Evolutionary conservation across 1,140 invertebrate genomes (phyloP), one percentile per base, ranked within the genome.

Genomic region (Hyles euphorbiae): DNA sequence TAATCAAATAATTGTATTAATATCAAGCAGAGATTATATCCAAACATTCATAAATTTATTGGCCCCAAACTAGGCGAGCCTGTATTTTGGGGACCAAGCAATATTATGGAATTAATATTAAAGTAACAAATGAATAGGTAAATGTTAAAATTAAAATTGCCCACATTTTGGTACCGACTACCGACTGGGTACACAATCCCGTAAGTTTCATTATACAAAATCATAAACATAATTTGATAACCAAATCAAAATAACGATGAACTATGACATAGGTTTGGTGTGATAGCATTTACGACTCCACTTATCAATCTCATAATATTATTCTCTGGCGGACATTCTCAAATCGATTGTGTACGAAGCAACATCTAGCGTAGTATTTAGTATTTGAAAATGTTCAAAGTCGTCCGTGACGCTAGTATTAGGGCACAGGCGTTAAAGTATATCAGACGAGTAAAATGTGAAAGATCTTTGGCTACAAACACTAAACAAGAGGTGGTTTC

Each of bases 331-430:
- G 33, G 47, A n/a, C 54, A 56, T 56, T 56, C 33, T 34, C 34
- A 34, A 34, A 56, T 34, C 33, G 33, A 48, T 56, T 48, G 54
- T 32, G 54, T 11, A 8, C 45, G 22, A 40, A 22, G 45, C 32
- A 22, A 34, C 11, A 56, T 48, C 45, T 36, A 22, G 12, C 46
- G 54, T 56, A 48, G 47, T 34, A 9, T 47, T 48, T 56, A 34
- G 33, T 58, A 22, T 22, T 22, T 60, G 44, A 80, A 69, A 66
- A 88, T 88, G 85, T 77, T 78, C 32, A 88, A 80, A 78, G 52
- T 78, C 51, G 61, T 81, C 22, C 72, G 65, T 67, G 68, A 80
- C 63, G 58, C 55, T 8, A 56, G 67, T 58, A 61, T 80, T 56
- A 69, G 72, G 36, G 59, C 32, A 12, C 79, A 80, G 48, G 66